phyloP scores from a whole-genome alignment of 2,888 invertebrate genomes.

The Andrena haemorrhoa region DNA sequence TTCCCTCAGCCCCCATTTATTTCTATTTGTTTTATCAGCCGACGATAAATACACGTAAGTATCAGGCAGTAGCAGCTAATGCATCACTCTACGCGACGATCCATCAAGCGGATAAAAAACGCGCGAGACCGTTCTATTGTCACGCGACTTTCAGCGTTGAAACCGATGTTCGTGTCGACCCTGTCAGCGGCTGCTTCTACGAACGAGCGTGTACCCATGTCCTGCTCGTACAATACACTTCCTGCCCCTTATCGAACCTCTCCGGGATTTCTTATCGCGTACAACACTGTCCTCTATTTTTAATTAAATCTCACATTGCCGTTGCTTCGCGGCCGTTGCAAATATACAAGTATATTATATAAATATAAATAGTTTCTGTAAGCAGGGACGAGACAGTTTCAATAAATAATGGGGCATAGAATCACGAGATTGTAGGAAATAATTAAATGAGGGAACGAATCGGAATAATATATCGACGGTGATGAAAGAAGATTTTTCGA shows the following conservation, averaged over 20 bases:
- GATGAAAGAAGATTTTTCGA: neutral
- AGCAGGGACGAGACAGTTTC: neutral
- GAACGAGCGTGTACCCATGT: constrained; percentile 24
- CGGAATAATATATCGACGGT: neutral
- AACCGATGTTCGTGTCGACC: constrained; percentile 26
- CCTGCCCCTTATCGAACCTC: neutral
- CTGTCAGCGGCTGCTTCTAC: neutral
- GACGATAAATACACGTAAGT: constrained; percentile 27
- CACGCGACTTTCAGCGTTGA: constrained; percentile 44
- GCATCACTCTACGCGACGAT: constrained; percentile 50
- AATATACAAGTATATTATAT: no score
- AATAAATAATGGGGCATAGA: neutral
- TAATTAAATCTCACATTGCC: no score
- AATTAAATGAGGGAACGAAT: no score
- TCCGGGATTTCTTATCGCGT: neutral
- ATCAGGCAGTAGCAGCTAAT: constrained; percentile 37
- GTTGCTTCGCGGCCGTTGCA: no score
- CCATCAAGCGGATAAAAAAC: constrained; percentile 47
- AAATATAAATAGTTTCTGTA: no score
- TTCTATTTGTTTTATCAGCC: constrained; percentile 6
- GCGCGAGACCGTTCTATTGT: constrained; percentile 38
- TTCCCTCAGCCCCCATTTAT: neutral
- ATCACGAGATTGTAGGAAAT: neutral
- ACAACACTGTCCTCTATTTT: neutral
- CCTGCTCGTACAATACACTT: neutral